A percentile compares a stretch with the other conserved stretches of the same genome.
These are phyloP conservation scores for Apotomis turbidana DNA, from an alignment of 2,888 invertebrate species.

Conservation along the genomic window DNA sequence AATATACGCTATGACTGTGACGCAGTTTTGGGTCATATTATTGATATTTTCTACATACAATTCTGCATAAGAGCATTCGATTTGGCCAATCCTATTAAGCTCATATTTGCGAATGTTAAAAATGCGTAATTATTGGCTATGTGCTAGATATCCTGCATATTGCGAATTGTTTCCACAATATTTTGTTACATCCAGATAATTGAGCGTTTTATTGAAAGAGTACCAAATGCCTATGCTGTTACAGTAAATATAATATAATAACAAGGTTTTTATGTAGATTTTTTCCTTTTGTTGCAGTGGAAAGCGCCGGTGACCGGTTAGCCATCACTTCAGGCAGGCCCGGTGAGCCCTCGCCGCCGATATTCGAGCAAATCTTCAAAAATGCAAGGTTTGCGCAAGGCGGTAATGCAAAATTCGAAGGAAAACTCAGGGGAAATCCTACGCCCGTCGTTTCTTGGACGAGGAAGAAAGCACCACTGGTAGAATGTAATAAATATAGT, in stretches of 20 bases:
- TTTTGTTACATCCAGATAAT: neutral
- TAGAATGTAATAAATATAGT: slow-evolving; percentile 93
- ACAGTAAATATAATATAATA: neutral
- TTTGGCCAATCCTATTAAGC: neutral
- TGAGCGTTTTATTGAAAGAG: too few species aligned
- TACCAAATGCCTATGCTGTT: too few species aligned
- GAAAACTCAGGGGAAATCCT: slow-evolving; percentile 94
- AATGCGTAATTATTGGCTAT: neutral
- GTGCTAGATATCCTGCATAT: neutral
- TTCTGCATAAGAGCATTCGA: too few species aligned
- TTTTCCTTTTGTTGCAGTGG: slow-evolving; percentile 82
- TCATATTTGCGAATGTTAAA: neutral
- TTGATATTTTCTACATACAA: too few species aligned
- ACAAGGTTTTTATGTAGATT: neutral
- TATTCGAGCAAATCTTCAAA: slow-evolving; percentile 97
- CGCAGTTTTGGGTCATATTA: too few species aligned
- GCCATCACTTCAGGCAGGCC: slow-evolving; percentile 78
- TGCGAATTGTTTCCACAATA: neutral
- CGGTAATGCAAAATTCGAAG: slow-evolving; percentile 96
- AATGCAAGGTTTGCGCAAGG: slow-evolving; percentile 98
- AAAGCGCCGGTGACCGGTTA: slow-evolving; percentile 81
- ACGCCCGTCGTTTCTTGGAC: slow-evolving; percentile 96
- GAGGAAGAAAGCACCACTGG: slow-evolving; percentile 92
- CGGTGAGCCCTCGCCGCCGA: slow-evolving; percentile 94
- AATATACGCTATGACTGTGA: too few species aligned